Evolutionary conservation across 1,140 invertebrate species (phyloP).

Genomic region (Pogonus chalceus): DNA sequence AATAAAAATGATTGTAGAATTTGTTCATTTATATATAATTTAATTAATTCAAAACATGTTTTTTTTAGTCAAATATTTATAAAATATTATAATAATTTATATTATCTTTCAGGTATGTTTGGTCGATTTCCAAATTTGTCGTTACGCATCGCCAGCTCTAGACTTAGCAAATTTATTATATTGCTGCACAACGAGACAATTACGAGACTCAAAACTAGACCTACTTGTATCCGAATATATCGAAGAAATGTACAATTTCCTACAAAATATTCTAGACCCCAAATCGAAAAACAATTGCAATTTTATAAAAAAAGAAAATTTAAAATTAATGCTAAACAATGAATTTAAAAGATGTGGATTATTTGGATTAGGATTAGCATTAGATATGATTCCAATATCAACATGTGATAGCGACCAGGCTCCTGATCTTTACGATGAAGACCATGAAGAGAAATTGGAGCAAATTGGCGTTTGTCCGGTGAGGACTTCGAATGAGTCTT

Average conservation of each 20-base stretch:
- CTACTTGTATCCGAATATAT: constrained; percentile 48
- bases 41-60: too few species aligned
- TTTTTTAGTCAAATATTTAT: too few species aligned
- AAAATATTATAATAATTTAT: constrained; percentile 1
- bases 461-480: constrained; percentile 32
- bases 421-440: constrained; percentile 51
- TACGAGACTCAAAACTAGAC: constrained; percentile 45
- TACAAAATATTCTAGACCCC: background rate
- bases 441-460: constrained; percentile 25
- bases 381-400: constrained; percentile 62
- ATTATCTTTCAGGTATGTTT: constrained; percentile 50
- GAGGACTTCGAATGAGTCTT: constrained; percentile 41
- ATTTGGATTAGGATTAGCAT: constrained; percentile 54
- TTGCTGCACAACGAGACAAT: constrained; percentile 49
- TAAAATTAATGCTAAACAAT: constrained; percentile 40
- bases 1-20: too few species aligned
- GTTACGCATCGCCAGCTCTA: constrained; percentile 56
- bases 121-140: constrained; percentile 58
- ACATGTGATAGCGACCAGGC: constrained; percentile 59
- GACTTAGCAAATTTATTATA: constrained; percentile 58
- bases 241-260: constrained; percentile 36
- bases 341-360: constrained; percentile 53
- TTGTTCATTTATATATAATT: too few species aligned
- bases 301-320: background rate
- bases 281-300: background rate